Percentiles rank a stretch among this genome's conserved stretches.
Conservation (phyloP, 2,113 vertebrate species). For the Oncorhynchus nerka region DNA sequence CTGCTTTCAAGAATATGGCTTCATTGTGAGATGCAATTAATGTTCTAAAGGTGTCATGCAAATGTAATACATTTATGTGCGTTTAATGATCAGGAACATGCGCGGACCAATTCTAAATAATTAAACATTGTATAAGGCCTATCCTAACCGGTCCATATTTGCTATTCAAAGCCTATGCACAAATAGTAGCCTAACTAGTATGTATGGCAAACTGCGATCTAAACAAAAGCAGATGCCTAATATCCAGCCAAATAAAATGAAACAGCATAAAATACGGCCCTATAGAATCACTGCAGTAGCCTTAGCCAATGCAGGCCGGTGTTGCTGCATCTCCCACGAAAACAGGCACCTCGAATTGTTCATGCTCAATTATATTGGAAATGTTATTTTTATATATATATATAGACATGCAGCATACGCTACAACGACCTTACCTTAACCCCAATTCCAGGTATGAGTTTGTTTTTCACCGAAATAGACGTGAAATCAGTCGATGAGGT, state of each 20-base stretch:
- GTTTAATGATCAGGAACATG: background rate
- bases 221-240: background rate
- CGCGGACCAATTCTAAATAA: background rate
- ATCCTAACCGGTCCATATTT: background rate
- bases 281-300: slow-evolving; percentile 71
- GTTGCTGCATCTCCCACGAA: slow-evolving; percentile 43
- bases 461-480: slow-evolving; percentile 41
- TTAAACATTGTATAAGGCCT: slow-evolving; percentile 8
- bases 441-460: slow-evolving; percentile 34
- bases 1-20: background rate
- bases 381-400: too few relatives aligned
- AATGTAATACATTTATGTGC: background rate
- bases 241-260: slow-evolving; percentile 18
- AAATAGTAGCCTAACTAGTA: background rate
- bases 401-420: background rate
- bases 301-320: slow-evolving; percentile 68
- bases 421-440: slow-evolving; percentile 62
- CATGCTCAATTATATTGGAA: slow-evolving; percentile 13
- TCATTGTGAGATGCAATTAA: too few relatives aligned
- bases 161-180: background rate
- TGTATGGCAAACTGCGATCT: background rate
- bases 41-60: background rate
- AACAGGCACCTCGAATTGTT: slow-evolving; percentile 36
- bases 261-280: slow-evolving; percentile 39
- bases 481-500: slow-evolving; percentile 49